A percentile compares a stretch with the other conserved stretches of the same genome.
phyloP scores from a whole-genome alignment of 2,113 vertebrate genomes.

The Trachemys scripta region DNA sequence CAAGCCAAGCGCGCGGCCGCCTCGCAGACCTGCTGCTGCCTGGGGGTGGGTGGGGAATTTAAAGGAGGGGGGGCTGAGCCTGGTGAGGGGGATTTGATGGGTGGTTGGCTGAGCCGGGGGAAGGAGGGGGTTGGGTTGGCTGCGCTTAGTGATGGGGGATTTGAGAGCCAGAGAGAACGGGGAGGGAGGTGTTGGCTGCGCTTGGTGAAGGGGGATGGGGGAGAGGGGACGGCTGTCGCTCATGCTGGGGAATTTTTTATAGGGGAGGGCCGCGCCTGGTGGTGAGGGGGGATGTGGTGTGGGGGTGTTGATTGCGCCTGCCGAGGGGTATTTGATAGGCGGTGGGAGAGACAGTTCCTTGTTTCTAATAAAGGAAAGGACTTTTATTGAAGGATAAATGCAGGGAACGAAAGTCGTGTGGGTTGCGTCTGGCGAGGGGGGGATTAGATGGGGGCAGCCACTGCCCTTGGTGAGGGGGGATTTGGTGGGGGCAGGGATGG shows the following conservation, averaged over 20 bases:
- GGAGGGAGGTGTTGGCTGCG: constrained; percentile 13
- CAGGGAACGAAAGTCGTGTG: constrained; percentile 39
- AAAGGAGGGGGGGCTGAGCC: not conserved
- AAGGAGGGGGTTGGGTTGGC: not conserved
- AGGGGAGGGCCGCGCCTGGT: constrained; percentile 10
- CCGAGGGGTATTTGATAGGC: not conserved
- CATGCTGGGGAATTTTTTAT: constrained; percentile 21
- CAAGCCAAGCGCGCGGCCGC: constrained; percentile 1
- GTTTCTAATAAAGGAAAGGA: constrained; percentile 66
- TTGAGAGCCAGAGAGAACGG: not conserved
- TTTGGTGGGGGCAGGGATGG: not conserved
- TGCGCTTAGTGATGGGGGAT: constrained; percentile 48
- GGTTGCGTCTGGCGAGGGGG: not conserved
- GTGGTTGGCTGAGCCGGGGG: constrained; percentile 65
- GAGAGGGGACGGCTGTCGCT: constrained; percentile 19
- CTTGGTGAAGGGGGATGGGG: not conserved
- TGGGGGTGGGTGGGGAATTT: not conserved
- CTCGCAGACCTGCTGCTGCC: constrained; percentile 59
- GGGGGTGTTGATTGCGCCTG: not conserved
- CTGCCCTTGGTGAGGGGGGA: not conserved
- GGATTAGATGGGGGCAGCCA: not conserved
- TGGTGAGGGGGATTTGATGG: constrained; percentile 67
- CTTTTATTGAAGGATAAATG: constrained; percentile 59
- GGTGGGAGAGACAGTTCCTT: constrained; percentile 40
- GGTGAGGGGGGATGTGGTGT: not conserved